Conservation (phyloP, 1,140 invertebrate genomes). For the Solen grandis region DNA sequence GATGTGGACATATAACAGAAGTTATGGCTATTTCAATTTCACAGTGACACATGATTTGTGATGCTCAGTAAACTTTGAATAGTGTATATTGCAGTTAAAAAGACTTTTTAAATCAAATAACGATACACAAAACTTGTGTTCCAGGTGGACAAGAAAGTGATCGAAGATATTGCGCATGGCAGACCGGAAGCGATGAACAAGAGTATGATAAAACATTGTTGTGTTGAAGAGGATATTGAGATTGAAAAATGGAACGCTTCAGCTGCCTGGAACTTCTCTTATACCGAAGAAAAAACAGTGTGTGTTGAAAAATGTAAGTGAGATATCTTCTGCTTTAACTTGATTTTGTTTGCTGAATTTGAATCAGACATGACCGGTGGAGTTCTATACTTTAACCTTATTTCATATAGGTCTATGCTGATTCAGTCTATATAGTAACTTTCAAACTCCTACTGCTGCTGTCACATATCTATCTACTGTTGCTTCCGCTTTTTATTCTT, state of each 20-base stretch:
- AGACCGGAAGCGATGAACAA: slow-evolving; percentile 26
- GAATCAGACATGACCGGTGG: neutral
- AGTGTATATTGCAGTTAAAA: neutral
- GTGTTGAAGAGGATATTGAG: neutral
- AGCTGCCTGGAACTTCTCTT: neutral
- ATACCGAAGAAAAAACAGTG: neutral
- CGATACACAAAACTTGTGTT: no score
- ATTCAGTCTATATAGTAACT: neutral
- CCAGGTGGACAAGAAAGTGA: slow-evolving; percentile 55
- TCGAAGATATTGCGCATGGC: slow-evolving; percentile 52
- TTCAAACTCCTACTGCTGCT: neutral
- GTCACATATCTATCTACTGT: neutral
- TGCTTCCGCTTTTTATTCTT: neutral
- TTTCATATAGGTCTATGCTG: no score
- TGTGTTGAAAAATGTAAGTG: slow-evolving; percentile 42
- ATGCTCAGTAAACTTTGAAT: no score
- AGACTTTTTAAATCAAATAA: no score
- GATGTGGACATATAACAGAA: no score
- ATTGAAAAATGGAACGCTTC: neutral
- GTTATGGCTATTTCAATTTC: no score
- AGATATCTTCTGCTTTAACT: neutral
- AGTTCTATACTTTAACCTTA: no score
- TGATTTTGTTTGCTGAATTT: neutral
- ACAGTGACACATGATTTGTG: no score
- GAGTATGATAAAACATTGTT: slow-evolving; percentile 55